Percentiles rank a stretch among this genome's conserved stretches.
Conservation (phyloP, 2,888 invertebrate genomes). For the Quadriops clusia region DNA sequence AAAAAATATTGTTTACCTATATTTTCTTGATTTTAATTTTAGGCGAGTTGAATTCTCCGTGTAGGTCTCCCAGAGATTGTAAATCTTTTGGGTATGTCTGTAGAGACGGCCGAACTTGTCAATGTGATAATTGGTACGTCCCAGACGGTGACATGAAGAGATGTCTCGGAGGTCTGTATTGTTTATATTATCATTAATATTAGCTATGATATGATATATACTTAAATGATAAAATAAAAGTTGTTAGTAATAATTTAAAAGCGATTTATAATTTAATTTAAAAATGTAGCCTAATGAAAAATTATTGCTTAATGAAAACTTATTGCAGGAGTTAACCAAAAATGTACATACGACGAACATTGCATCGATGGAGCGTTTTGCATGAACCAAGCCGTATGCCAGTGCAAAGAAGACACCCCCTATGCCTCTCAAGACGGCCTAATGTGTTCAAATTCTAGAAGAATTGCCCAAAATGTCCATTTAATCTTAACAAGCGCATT, state of each 20-base stretch:
- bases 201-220: conserved; percentile 1
- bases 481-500: no score
- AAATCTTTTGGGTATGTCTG: conserved; percentile 31
- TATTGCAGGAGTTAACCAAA: conserved; percentile 30
- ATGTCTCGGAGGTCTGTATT: conserved; percentile 30
- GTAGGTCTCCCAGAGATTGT: conserved; percentile 25
- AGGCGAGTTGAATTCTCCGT: conserved; percentile 23
- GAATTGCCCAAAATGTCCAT: no score
- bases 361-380: conserved; percentile 35
- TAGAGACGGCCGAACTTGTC: conserved; percentile 29
- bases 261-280: neutral
- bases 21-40: no score
- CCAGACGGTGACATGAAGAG: conserved; percentile 25
- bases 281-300: neutral
- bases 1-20: no score
- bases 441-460: conserved; percentile 26
- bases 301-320: neutral
- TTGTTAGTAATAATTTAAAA: neutral
- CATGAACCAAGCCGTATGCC: conserved; percentile 30
- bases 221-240: neutral
- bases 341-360: conserved; percentile 34
- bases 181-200: neutral
- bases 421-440: conserved; percentile 25
- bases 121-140: conserved; percentile 27
- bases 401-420: conserved; percentile 28